Conservation (phyloP, 2,888 invertebrate genomes). For the Schizaphis graminum region DNA sequence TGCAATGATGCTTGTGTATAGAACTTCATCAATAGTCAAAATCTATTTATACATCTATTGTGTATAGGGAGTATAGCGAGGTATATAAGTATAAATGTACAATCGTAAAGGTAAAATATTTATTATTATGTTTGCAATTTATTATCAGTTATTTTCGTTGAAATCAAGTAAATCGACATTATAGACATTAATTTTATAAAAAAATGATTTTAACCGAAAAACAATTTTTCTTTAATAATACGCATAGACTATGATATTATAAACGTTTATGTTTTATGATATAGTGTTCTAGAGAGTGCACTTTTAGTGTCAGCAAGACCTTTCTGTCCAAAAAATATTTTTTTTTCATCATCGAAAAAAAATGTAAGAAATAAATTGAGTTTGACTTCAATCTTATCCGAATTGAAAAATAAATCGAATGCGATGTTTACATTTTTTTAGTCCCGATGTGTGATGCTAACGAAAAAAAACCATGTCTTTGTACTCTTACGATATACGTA, state of each 20-base stretch:
- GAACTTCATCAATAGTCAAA: neutral
- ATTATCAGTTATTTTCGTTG: neutral
- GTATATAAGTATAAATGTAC: neutral
- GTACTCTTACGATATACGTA: neutral
- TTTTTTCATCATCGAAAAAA: neutral
- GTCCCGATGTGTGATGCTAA: neutral
- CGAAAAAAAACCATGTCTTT: neutral
- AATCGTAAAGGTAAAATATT: neutral
- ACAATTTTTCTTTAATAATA: neutral
- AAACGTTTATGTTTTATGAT: neutral
- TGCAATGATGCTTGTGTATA: neutral
- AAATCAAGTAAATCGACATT: neutral
- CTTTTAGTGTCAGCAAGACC: neutral
- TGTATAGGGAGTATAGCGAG: no score
- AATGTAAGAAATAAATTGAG: neutral
- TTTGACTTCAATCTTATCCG: neutral
- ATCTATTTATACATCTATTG: neutral
- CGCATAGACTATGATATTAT: neutral
- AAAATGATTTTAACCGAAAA: neutral
- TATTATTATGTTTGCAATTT: neutral
- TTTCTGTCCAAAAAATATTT: neutral
- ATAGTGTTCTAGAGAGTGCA: neutral
- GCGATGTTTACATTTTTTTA: neutral
- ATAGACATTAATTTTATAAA: neutral
- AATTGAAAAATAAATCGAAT: constrained; percentile 14